These are phyloP conservation scores for Hirtodrosophila duncani DNA, from an alignment of 2,888 invertebrate genomes.

Conservation along the genomic window DNA sequence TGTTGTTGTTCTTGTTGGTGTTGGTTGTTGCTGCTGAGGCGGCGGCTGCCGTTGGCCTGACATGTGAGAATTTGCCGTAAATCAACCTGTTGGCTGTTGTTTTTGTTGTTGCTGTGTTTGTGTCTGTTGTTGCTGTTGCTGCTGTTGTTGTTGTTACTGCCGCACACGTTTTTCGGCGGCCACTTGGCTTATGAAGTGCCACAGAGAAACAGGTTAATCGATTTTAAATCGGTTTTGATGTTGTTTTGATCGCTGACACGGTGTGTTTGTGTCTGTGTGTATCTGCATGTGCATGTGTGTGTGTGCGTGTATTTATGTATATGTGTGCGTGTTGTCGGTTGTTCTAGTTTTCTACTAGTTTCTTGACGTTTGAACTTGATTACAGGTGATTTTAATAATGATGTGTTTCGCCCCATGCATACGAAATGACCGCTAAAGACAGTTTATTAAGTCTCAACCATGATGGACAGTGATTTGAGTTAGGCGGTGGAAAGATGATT, in stretches of 20 bases:
- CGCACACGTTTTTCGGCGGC: conserved; percentile 67
- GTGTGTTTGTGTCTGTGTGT: conserved; percentile 2
- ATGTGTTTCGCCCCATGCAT: conserved; percentile 51
- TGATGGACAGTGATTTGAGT: too few relatives aligned
- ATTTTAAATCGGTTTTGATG: conserved; percentile 73
- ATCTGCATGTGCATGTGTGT: conserved; percentile 14
- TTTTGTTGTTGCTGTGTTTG: conserved; percentile 43
- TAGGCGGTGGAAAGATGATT: conserved; percentile 5
- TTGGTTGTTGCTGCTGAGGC: conserved; percentile 24
- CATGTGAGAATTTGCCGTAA: conserved; percentile 73
- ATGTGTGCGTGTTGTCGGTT: conserved; percentile 15
- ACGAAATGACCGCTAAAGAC: conserved; percentile 40
- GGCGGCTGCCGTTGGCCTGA: conserved; percentile 38
- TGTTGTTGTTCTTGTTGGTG: conserved; percentile 20
- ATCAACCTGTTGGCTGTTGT: conserved; percentile 73
- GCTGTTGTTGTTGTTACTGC: conserved; percentile 15
- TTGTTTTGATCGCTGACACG: conserved; percentile 60
- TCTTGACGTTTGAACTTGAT: conserved; percentile 71
- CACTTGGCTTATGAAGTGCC: conserved; percentile 64
- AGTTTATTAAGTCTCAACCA: conserved; percentile 49
- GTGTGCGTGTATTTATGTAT: conserved; percentile 24
- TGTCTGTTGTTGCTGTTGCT: conserved; percentile 29
- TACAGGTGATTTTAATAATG: conserved; percentile 69
- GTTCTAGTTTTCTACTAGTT: conserved; percentile 47
- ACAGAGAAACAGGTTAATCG: conserved; percentile 70